Base-by-base conservation (phyloP, 2,113 vertebrate genomes). In the Turnix velox region DNA sequence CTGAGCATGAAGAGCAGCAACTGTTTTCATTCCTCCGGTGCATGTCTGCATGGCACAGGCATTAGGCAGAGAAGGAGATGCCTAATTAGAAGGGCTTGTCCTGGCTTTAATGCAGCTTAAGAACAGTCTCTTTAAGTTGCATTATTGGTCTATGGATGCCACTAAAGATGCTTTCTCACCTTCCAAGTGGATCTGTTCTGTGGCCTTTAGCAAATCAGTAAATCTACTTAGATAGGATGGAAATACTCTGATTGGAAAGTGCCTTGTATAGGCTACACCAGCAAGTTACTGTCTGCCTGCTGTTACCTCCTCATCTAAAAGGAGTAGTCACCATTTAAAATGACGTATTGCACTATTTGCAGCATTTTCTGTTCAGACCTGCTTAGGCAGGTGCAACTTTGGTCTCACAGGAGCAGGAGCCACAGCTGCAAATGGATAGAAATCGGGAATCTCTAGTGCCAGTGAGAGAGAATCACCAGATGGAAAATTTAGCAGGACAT, bases 401-500 rank as follows among this genome's bases (percentile, higher is more conserved):
- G 65, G 63, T 92, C 57, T 67, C 77, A 52, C 7, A 3, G 57
- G 81, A 66, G 31, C 76, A 87, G 57, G 7, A 93, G 66, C 19
- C 54, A 63, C 89, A 95, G 84, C 84, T 92, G 89, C 74, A 91
- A 93, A 68, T 43, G 37, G 73, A 82, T 92, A 66, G 66, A 91
- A 92, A 72, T 43, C 17, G 0, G 0, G 84, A 79, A 78, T 84
- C 87, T 75, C 39, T 93, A 55, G 40, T 61, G 66, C 31, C 80
- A 75, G 25, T 48, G 77, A 95, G 43, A 87, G 52, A 84, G 37
- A 48, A 75, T 82, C 6, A 8, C 73, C 94, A 96, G 93, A 93
- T 92, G 91, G 87, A 69, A 94, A 91, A 94, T 92, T 49, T 63
- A 94, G 61, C 61, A 92, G 69, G 87, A 93, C 92, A 91, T 92